Conservation (phyloP, 2,797 vertebrate genomes). For the Knipowitschia caucasica region DNA sequence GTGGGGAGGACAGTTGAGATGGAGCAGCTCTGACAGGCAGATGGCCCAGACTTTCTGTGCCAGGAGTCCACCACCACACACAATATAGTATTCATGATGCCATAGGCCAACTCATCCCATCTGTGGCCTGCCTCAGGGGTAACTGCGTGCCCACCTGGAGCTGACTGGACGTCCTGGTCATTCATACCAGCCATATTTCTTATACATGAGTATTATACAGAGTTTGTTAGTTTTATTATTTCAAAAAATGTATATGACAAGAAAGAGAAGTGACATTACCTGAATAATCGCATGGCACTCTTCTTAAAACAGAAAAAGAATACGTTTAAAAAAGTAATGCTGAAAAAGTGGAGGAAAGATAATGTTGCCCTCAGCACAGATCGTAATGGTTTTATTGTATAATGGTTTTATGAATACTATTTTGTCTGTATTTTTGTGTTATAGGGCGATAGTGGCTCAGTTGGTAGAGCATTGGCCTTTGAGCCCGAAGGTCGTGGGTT, state of each 20-base stretch:
- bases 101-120: conserved; percentile 48
- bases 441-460: too few species aligned
- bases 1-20: conserved; percentile 57
- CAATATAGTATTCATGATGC: conserved; percentile 13
- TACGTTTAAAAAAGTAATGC: too few species aligned
- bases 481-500: too few species aligned
- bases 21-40: conserved; percentile 64
- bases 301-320: too few species aligned
- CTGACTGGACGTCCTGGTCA: conserved; percentile 11
- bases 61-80: conserved; percentile 40
- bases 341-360: too few species aligned
- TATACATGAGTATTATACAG: neutral
- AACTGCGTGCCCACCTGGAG: conserved; percentile 48
- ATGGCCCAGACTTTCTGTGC: conserved; percentile 60
- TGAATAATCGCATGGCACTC: too few species aligned
- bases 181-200: neutral
- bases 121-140: conserved; percentile 56
- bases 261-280: too few species aligned
- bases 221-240: neutral
- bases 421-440: too few species aligned
- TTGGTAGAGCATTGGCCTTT: too few species aligned
- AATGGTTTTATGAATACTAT: too few species aligned
- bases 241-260: neutral
- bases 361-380: too few species aligned
- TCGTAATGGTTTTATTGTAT: too few species aligned